Evolutionary conservation across 2,113 vertebrate genomes (phyloP), one percentile per base, ranked within the genome.

Genomic region (Chamaea fasciata): DNA sequence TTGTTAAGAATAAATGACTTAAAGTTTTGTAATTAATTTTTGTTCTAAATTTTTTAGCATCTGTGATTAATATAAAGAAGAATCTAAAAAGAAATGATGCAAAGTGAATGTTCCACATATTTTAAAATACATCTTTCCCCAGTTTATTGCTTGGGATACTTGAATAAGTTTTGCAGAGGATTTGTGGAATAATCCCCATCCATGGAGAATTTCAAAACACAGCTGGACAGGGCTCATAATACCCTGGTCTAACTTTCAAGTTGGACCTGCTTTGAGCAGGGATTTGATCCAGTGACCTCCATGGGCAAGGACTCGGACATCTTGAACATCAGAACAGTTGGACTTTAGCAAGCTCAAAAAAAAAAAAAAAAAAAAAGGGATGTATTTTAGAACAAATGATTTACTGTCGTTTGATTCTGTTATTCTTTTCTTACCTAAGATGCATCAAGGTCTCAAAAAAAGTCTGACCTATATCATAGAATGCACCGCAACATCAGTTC

Each of bases 121-220:
- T 94, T 65, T 35, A 50, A 83, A 96, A 75, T n/a, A 59, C 2
- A 5, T 7, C 1, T 59, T 90, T 87, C 56, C n/a, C 65, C n/a
- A 56, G 21, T 84, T 31, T 85, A 65, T 52, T 56, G 15, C 49
- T 79, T 71, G 19, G 41, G 19, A 78, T 74, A 71, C 6, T 26
- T 41, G 27, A 89, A 27, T 4, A 91, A 84, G 11, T 84, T 96
- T 82, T n/a, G 23, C 46, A 89, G 56, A 71, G 30, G 55, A 56
- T 76, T 71, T 91, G 13, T 56, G 23, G 46, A 70, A 79, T 89
- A 92, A 92, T 79, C 46, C 20, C 9, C 39, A 35, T 60, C 47
- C 44, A 63, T 59, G 21, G 50, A 91, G 64, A 87, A 47, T 75
- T 96, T 70, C 39, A 94, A 82, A 96, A 87, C 60, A 78, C 64